A percentile compares a stretch with the other conserved stretches of the same genome.
Conservation (phyloP, 2,797 vertebrate species). For the Phrynocephalus forsythii region DNA sequence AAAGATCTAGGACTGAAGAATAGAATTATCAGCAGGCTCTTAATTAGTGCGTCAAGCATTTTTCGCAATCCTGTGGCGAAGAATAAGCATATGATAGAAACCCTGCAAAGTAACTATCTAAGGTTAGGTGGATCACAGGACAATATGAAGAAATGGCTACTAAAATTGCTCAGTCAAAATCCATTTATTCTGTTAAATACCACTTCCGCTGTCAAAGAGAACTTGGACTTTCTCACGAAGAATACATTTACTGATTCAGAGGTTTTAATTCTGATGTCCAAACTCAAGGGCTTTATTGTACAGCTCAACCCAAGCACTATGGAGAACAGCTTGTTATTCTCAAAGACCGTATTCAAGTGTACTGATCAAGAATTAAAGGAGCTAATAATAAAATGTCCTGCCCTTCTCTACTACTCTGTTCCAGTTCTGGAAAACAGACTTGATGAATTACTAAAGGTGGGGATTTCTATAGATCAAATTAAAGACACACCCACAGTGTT, state of each 20-base stretch:
- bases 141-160: slow-evolving; percentile 91
- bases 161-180: slow-evolving; percentile 93
- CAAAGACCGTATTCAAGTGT: slow-evolving; percentile 83
- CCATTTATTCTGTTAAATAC: slow-evolving; percentile 89
- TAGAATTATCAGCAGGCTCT: slow-evolving; percentile 87
- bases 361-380: slow-evolving; percentile 81
- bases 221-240: slow-evolving; percentile 85
- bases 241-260: slow-evolving; percentile 83
- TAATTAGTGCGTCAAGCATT: slow-evolving; percentile 87
- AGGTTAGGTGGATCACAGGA: slow-evolving; percentile 86
- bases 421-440: slow-evolving; percentile 86
- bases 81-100: slow-evolving; percentile 82
- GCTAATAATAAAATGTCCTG: slow-evolving; percentile 87
- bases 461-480: slow-evolving; percentile 87
- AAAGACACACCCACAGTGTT: slow-evolving; percentile 84
- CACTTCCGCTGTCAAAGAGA: slow-evolving; percentile 79
- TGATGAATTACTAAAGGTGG: slow-evolving; percentile 80
- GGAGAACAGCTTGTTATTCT: slow-evolving; percentile 83
- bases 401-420: slow-evolving; percentile 88
- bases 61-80: slow-evolving; percentile 86
- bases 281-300: slow-evolving; percentile 90
- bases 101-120: slow-evolving; percentile 84
- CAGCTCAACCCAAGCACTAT: slow-evolving; percentile 85
- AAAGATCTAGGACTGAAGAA: slow-evolving; percentile 89
- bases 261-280: slow-evolving; percentile 88